Conservation (phyloP, 2,113 vertebrate genomes). For the Epinephelus cyanopodus region DNA sequence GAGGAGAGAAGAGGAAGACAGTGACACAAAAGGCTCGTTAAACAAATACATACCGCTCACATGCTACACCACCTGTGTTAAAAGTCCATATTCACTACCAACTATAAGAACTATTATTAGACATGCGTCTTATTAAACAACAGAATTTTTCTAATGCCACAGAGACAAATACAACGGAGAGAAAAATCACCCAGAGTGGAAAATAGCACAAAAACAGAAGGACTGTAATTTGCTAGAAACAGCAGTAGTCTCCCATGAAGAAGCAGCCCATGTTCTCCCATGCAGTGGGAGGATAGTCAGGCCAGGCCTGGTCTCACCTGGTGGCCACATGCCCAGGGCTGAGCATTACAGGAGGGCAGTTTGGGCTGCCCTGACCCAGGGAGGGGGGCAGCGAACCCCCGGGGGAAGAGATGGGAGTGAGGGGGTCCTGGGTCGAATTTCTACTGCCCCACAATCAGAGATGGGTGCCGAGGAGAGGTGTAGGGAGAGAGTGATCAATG, state of each 20-base stretch:
- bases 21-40: slow-evolving; percentile 1
- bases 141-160: slow-evolving; percentile 20
- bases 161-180: slow-evolving; percentile 24
- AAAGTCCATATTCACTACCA: slow-evolving; percentile 24
- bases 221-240: slow-evolving; percentile 42
- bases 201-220: slow-evolving; percentile 20
- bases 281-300: slow-evolving; percentile 45
- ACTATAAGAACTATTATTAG: not conserved
- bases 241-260: slow-evolving; percentile 60
- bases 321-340: slow-evolving; percentile 86
- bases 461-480: slow-evolving; percentile 61
- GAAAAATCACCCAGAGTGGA: slow-evolving; percentile 31
- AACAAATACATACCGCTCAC: slow-evolving; percentile 7
- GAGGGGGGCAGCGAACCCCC: slow-evolving; percentile 88
- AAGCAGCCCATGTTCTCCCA: slow-evolving; percentile 63
- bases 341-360: slow-evolving; percentile 87
- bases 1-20: slow-evolving; percentile 19
- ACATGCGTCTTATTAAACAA: slow-evolving; percentile 55
- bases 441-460: slow-evolving; percentile 81
- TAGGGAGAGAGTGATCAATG: slow-evolving; percentile 64
- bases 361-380: slow-evolving; percentile 87
- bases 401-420: slow-evolving; percentile 88
- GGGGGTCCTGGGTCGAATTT: slow-evolving; percentile 91
- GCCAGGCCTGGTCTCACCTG: slow-evolving; percentile 88
- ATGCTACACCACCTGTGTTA: slow-evolving; percentile 60